A percentile compares a stretch with the other conserved stretches of the same genome.
Conservation (phyloP, 2,797 vertebrate species). For the Remorina albescens region DNA sequence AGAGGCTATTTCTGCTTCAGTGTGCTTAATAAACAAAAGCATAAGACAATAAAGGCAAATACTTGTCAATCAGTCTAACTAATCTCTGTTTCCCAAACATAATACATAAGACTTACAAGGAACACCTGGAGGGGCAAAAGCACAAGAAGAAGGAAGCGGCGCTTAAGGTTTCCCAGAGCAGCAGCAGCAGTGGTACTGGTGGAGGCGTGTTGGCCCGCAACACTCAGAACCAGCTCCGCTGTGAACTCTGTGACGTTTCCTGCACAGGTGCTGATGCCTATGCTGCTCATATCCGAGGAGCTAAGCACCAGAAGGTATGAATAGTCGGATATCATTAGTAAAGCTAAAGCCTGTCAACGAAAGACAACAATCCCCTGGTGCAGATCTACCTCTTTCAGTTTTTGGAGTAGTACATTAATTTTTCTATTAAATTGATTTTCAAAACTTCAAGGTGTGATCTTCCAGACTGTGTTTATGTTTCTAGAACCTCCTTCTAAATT, state of each 20-base stretch:
- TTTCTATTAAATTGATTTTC: too few species aligned
- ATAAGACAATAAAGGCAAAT: too few species aligned
- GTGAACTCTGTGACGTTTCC: conserved; percentile 97
- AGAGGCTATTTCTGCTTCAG: too few species aligned
- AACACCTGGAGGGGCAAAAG: conserved; percentile 98
- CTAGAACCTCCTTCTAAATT: too few species aligned
- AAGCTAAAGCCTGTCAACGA: background rate
- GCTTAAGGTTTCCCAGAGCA: conserved; percentile 93
- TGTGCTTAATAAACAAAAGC: too few species aligned
- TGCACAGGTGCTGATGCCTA: conserved; percentile 97
- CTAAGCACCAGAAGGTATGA: conserved; percentile 97
- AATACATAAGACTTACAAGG: conserved; percentile 92
- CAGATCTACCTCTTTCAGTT: too few species aligned
- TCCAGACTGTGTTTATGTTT: too few species aligned
- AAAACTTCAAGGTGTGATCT: too few species aligned
- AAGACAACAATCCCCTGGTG: too few species aligned
- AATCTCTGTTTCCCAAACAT: background rate
- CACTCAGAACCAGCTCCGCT: conserved; percentile 96
- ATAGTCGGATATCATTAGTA: too few species aligned
- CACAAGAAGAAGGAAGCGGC: conserved; percentile 99
- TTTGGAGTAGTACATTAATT: too few species aligned
- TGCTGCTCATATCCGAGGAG: conserved; percentile 96
- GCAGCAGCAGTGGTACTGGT: conserved; percentile 82
- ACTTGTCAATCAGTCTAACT: background rate
- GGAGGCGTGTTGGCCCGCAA: conserved; percentile 88